These are phyloP conservation scores for Caenorhabditis briggsae DNA, from an alignment of 1,140 invertebrate species.

Conservation along the genomic window DNA sequence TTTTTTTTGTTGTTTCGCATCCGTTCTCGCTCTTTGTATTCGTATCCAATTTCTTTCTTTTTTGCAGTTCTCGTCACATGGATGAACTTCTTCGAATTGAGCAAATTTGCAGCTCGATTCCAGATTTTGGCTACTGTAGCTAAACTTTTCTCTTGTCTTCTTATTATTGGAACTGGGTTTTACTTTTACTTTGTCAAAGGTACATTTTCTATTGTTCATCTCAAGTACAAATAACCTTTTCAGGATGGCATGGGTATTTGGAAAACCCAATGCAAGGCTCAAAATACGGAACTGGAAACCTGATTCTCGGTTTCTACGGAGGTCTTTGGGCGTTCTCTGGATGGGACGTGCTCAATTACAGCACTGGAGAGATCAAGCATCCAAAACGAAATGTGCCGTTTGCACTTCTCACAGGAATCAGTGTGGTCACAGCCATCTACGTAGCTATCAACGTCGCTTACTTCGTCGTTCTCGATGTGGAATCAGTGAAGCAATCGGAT, in stretches of 20 bases:
- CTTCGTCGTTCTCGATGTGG: constrained; percentile 79
- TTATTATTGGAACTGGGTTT: constrained; percentile 76
- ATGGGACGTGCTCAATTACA: constrained; percentile 77
- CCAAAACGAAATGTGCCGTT: constrained; percentile 79
- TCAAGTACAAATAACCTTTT: constrained; percentile 13
- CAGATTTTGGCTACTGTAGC: constrained; percentile 76
- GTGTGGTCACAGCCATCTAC: constrained; percentile 80
- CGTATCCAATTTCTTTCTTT: constrained; percentile 10
- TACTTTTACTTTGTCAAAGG: constrained; percentile 76
- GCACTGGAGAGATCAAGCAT: constrained; percentile 72
- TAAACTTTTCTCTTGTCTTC: constrained; percentile 73
- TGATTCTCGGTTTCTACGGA: constrained; percentile 75
- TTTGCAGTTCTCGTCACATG: constrained; percentile 76
- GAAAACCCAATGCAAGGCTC: constrained; percentile 73
- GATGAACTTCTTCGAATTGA: constrained; percentile 77
- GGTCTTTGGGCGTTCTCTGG: constrained; percentile 76
- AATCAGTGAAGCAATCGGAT: constrained; percentile 79
- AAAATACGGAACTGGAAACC: constrained; percentile 69
- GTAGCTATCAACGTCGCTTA: constrained; percentile 80
- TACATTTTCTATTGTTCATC: constrained; percentile 43
- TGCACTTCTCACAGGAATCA: constrained; percentile 80
- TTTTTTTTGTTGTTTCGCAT: neutral
- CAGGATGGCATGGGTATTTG: constrained; percentile 72
- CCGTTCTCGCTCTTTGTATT: constrained; percentile 53
- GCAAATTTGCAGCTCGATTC: constrained; percentile 76